Base-by-base conservation (phyloP, 2,113 vertebrate species). In the Dolichallabes microphthalmus region DNA sequence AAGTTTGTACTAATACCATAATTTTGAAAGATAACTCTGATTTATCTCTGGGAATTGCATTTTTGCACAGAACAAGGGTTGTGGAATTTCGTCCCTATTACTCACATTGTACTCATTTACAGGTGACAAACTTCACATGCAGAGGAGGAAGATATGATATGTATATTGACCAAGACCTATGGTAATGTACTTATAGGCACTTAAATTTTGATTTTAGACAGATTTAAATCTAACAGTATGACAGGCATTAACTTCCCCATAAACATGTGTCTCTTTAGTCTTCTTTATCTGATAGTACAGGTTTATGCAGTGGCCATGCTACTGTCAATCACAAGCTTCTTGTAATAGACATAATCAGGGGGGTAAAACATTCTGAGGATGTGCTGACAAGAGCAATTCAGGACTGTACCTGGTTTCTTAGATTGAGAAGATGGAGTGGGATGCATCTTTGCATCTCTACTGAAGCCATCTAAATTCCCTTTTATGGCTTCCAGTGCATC, bases 401-500 rank as follows among this genome's bases (percentile, higher is more conserved):
- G n/a, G 39, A 80, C 10, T 90, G 55, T 96, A 98, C 98, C 98
- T 98, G 96, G 88, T 90, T 98, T 98, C 92, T 97, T 98, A 20
- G 96, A 94, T 91, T 98, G 98, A 0, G 97, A 94, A 73, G 95
- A 95, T 69, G 97, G 96, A 79, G 97, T 96, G 27, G 97, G 98
- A 87, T 99, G 97, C 97, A 99, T 97, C 93, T 97, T 99, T 53
- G 98, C 97, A 80, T 99, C 97, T 94, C 98, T 95, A 93, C 97
- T 99, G 94, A 99, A 99, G 19, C 98, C 98, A 88, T 98, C 98
- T 88, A 99, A 92, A 89, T 99, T 99, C 84, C 98, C 98, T 94
- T 98, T 99, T 89, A 99, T 99, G 79, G 98, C 98, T 92, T 99
- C 98, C 92, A 99, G 93, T 60, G 98, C 98, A 81, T 99, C 97